A percentile compares a stretch with the other conserved stretches of the same genome.
Conservation (phyloP, 2,888 invertebrate species). For the Chaetoderma sp. region DNA sequence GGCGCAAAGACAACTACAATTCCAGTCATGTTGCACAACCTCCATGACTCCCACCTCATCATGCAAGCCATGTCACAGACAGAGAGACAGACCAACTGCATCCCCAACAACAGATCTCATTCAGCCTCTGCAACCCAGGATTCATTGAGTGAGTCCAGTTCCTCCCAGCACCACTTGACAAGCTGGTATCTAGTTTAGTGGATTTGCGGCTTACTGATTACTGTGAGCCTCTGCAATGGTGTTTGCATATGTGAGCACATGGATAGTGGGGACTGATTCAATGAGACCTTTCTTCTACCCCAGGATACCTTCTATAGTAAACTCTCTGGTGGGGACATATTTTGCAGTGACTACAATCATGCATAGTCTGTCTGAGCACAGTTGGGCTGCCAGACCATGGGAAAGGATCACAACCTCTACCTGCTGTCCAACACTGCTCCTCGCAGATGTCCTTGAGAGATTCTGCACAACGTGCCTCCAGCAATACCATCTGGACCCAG, state of each 20-base stretch:
- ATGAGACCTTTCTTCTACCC: slow-evolving; percentile 33
- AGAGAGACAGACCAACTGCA: slow-evolving; percentile 26
- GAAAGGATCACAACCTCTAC: slow-evolving; percentile 46
- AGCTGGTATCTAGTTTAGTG: no score
- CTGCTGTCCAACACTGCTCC: slow-evolving; percentile 48
- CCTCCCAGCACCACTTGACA: no score
- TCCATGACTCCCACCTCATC: no score
- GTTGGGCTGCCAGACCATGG: slow-evolving; percentile 40
- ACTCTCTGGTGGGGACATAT: slow-evolving; percentile 27
- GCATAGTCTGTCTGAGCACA: slow-evolving; percentile 37
- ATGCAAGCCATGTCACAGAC: no score
- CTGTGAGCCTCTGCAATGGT: no score
- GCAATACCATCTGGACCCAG: slow-evolving; percentile 49
- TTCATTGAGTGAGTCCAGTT: slow-evolving; percentile 35
- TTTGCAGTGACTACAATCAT: slow-evolving; percentile 36
- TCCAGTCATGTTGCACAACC: no score
- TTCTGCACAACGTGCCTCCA: slow-evolving; percentile 47
- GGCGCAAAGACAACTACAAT: no score
- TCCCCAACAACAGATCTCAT: slow-evolving; percentile 43
- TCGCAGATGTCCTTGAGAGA: slow-evolving; percentile 59
- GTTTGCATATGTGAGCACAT: no score
- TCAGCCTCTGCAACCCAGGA: slow-evolving; percentile 39
- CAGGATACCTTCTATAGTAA: slow-evolving; percentile 32
- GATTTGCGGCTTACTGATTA: slow-evolving; percentile 30
- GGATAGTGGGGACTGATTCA: no score